Base-by-base conservation (phyloP, 2,797 vertebrate genomes). In the Pempheris klunzingeri region DNA sequence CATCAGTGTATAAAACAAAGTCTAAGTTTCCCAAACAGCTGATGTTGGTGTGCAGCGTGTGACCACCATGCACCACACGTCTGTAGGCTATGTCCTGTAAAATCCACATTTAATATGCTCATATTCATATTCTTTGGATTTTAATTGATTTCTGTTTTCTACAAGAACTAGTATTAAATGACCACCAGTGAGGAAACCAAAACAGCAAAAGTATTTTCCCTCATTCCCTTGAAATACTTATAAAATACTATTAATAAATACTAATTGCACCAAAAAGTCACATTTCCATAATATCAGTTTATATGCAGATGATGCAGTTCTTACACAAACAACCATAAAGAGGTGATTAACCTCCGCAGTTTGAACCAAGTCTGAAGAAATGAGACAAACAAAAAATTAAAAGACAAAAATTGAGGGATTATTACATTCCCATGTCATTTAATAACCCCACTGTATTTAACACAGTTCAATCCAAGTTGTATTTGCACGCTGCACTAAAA, bases 401-500 rank as follows among this genome's bases (percentile, higher is more conserved):
- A 15, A 28, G 18, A 61, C 34, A 38, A 24, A 0, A 53, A 3
- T n/a, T n/a, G 30, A 3, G 1, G 9, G 7, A 11, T 60, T 60
- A 5, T 41, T 17, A 26, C 36, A 10, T 18, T 43, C 4, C 8
- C 2, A 28, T 5, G 5, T 30, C 18, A 14, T 43, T 26, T 9
- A 24, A 49, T 22, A 24, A 34, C 9, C 20, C 15, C n/a, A n/a
- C n/a, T n/a, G n/a, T n/a, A n/a, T 52, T 52, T 28, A 30, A 58
- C 22, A 50, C 57, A 26, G 6, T 15, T 59, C 38, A 41, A 18
- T 7, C 18, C 18, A 50, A 26, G 3, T 8, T 54, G 4, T 3
- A 47, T 80, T 85, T 52, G 84, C 84, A 68, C 1, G 43, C 5
- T 39, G 60, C 4, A 61, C 24, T 34, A 18, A 85, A 58, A 61